A percentile compares a stretch with the other conserved stretches of the same genome.
These are phyloP conservation scores for Trinorchestia longiramus DNA, from an alignment of 1,140 invertebrate species.

Conservation along the genomic window DNA sequence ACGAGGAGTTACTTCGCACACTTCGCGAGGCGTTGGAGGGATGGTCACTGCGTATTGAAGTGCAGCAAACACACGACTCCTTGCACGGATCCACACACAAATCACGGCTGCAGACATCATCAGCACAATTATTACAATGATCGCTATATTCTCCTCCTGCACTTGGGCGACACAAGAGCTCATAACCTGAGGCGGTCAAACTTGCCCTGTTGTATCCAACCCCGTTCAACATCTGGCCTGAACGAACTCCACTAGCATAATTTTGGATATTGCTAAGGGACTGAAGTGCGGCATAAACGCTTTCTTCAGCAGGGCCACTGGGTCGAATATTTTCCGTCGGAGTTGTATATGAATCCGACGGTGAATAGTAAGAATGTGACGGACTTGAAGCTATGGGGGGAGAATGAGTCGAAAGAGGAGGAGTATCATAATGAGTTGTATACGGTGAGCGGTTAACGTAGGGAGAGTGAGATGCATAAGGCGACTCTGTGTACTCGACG, in stretches of 20 bases:
- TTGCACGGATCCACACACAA: constrained; percentile 23
- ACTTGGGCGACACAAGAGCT: background rate
- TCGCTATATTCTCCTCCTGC: background rate
- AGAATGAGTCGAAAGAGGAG: constrained; percentile 30
- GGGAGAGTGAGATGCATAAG: constrained; percentile 12
- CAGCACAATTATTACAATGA: constrained; percentile 1
- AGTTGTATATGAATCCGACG: constrained; percentile 32
- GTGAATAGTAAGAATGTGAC: constrained; percentile 39
- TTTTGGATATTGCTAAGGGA: constrained; percentile 38
- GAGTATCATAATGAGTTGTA: constrained; percentile 36
- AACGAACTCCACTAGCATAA: background rate
- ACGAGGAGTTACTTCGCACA: constrained; percentile 20
- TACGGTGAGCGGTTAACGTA: constrained; percentile 6
- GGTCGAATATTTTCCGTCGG: constrained; percentile 32
- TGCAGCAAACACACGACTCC: constrained; percentile 12
- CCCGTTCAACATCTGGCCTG: background rate
- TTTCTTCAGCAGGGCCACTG: constrained; percentile 16
- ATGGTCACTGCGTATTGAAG: constrained; percentile 18
- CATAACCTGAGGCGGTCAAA: background rate
- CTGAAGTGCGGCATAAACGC: constrained; percentile 24
- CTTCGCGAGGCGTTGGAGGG: background rate
- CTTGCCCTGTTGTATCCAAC: background rate
- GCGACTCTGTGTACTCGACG: constrained; percentile 40
- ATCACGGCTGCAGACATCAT: background rate
- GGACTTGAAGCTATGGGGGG: constrained; percentile 43